Conservation (phyloP, 2,888 invertebrate genomes). For the Erebia ligea region DNA sequence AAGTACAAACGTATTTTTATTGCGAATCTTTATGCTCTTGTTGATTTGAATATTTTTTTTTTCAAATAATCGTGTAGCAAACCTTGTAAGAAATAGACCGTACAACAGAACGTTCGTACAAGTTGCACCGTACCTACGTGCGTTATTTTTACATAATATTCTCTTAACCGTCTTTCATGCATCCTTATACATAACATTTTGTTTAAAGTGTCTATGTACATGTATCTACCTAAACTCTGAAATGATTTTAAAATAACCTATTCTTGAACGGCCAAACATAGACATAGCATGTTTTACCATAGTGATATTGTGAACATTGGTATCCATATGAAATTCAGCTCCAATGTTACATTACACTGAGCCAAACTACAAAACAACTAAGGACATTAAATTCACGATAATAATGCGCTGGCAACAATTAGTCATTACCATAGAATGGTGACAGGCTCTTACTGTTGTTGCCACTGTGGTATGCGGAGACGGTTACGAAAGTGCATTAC, state of each 20-base stretch:
- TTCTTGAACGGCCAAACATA: too few relatives aligned
- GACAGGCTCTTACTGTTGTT: slow-evolving; percentile 43
- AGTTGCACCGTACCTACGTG: too few relatives aligned
- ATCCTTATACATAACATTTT: too few relatives aligned
- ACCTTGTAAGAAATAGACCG: background rate
- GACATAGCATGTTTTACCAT: too few relatives aligned
- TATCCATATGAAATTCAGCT: background rate
- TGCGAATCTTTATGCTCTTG: slow-evolving; percentile 13
- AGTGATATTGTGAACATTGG: too few relatives aligned
- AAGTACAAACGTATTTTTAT: slow-evolving; percentile 1
- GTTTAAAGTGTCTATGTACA: too few relatives aligned
- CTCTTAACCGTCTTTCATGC: too few relatives aligned
- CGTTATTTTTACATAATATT: too few relatives aligned
- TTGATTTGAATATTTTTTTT: slow-evolving; percentile 12
- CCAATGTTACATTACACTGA: slow-evolving; percentile 17
- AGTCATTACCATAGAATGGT: slow-evolving; percentile 65
- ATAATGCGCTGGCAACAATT: slow-evolving; percentile 56
- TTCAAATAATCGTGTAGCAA: background rate
- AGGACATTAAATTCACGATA: slow-evolving; percentile 40
- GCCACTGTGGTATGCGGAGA: slow-evolving; percentile 36
- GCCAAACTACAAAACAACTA: slow-evolving; percentile 1
- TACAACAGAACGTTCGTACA: too few relatives aligned
- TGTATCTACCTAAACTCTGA: too few relatives aligned
- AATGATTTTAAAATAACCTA: too few relatives aligned
- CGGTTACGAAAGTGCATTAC: slow-evolving; percentile 41